Base-by-base conservation (phyloP, 2,888 invertebrate species). In the Ariolimax columbianus region DNA sequence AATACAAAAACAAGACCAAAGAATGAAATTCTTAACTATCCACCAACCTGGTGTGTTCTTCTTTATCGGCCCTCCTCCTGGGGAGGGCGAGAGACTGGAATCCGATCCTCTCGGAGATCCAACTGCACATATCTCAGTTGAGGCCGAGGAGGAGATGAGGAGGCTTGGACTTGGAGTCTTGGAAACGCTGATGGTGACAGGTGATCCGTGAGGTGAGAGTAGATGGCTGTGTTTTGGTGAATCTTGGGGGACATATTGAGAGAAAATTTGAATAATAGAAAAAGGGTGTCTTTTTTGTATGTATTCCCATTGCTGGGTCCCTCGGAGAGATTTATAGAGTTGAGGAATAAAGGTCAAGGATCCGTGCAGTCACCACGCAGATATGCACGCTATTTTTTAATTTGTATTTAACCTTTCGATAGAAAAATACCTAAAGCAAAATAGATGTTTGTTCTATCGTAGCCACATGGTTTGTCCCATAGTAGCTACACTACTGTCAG, bases 1-100 rank as follows among this genome's bases (percentile, higher is more conserved):
- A n/a, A n/a, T n/a, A n/a, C n/a, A n/a, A n/a, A n/a, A n/a, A n/a
- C 11, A 11, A 68, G 11, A 9, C 33, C 68, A n/a, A n/a, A n/a
- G n/a, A 70, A n/a, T 26, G 2, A 11, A 43, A 26, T 38, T n/a
- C n/a, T n/a, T n/a, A 3, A 38, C 43, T 33, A 17, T 63, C 3
- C 7, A 81, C 82, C 11, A 59, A 84, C 84, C 84, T 72, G 84
- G 84, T 26, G 84, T 84, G 47, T 84, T 84, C 36, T 84, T 84
- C 66, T 84, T 84, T 63, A 84, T 80, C 17, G 84, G 84, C 4
- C 84, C 80, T 3, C 73, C 84, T 7, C 79, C 80, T n/a, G 83
- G 72, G 2, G 70, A 70, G 0, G 84, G 84, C 19, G 84, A 84
- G 43, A 84, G 43, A 63, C 84, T 84, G 43, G 77, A 83, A n/a